phyloP scores from a whole-genome alignment of 2,797 vertebrate species.

The Melopsittacus undulatus region DNA sequence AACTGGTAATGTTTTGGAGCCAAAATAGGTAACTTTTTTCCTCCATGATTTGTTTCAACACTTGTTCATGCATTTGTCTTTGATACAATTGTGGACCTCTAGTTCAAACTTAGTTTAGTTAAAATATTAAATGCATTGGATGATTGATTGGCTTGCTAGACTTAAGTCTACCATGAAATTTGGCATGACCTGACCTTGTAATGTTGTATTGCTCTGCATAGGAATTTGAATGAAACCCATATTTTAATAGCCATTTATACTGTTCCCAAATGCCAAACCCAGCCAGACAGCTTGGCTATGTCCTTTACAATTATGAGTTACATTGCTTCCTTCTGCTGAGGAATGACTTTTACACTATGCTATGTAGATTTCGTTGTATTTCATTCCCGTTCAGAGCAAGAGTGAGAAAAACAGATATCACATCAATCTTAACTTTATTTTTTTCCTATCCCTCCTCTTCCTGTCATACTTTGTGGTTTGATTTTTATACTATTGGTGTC shows the following conservation, averaged over 20 bases:
- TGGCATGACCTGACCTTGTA: not conserved
- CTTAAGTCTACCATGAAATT: slow-evolving; percentile 7
- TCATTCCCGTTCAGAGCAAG: not conserved
- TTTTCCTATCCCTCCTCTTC: not conserved
- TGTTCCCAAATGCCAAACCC: not conserved
- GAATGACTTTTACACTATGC: accelerated
- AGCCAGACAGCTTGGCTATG: not conserved
- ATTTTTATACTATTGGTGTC: not conserved
- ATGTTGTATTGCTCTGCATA: not conserved
- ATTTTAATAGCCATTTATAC: slow-evolving; percentile 22
- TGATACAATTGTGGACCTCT: not conserved
- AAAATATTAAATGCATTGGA: slow-evolving; percentile 2
- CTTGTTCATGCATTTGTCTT: not conserved
- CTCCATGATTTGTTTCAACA: not conserved
- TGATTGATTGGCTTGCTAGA: slow-evolving; percentile 28
- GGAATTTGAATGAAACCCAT: not conserved
- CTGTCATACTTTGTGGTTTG: not conserved
- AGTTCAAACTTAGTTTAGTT: slow-evolving; percentile 49
- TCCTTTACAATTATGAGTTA: not conserved
- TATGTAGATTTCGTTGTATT: slow-evolving; percentile 24
- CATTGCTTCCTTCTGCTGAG: not conserved
- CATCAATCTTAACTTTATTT: not conserved
- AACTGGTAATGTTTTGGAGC: not conserved
- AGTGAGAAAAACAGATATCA: not conserved
- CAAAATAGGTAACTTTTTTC: not conserved